Evolutionary conservation across 2,888 invertebrate species (phyloP), one percentile per base, ranked within the genome.

Genomic region (Amitus sp.): DNA sequence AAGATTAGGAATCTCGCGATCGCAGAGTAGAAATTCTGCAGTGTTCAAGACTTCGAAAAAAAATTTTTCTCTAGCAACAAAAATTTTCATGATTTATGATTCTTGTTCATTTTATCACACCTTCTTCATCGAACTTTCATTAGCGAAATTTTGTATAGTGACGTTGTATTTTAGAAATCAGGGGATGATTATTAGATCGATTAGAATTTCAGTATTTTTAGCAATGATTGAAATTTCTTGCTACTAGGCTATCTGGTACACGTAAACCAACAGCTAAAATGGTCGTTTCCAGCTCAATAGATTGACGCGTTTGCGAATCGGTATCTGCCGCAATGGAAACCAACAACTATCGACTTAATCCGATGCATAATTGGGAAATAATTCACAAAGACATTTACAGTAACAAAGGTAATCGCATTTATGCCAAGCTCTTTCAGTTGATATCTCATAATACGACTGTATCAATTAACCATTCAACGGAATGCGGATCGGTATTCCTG

Each of bases 211-310:
- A 50, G 68, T 66, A 70, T 68, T 73, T 73, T 73, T 72, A 65
- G 69, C 72, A 67, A 59, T 74, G 74, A 74, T 75, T 73, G 73
- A 68, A 74, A n/a, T n/a, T 69, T 74, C 71, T 66, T 66, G 63
- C 63, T 54, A 62, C 47, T 47, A 53, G 45, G 59, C 20, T 20
- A 27, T 34, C 45, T 49, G 28, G 39, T 42, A 12, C 43, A 2
- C 4, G 15, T n/a, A 5, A 43, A 48, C 53, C 46, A 45, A 56
- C 46, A 43, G 62, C 64, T 15, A 15, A 7, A 67, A 71, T 75
- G 69, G 73, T 74, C 74, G 74, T 74, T 73, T 71, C 65, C 70
- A 65, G 51, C 62, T 66, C 68, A 51, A 64, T 65, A 67, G 63
- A 66, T 63, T 62, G 65, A 63, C 61, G 54, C 59, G 57, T 50